These are phyloP conservation scores for Agapornis canus DNA, from an alignment of 2,797 vertebrate species.

Conservation along the genomic window DNA sequence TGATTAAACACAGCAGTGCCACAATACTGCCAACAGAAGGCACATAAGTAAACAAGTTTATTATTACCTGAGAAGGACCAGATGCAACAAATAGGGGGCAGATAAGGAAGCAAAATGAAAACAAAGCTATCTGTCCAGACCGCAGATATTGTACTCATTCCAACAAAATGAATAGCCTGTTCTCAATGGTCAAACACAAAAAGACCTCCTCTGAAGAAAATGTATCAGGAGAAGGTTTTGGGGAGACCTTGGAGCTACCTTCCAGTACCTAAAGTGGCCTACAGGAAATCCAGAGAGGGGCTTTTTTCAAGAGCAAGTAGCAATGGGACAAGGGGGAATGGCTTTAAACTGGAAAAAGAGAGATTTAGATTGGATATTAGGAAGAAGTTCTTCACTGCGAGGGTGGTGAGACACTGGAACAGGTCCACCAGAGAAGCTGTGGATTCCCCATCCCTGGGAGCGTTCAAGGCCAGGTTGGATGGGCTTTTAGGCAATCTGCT, in stretches of 20 bases:
- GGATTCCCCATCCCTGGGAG: neutral
- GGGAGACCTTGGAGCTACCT: neutral
- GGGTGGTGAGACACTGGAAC: neutral
- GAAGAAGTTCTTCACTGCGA: neutral
- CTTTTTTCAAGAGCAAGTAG: neutral
- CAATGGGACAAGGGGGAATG: neutral
- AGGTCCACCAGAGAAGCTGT: neutral
- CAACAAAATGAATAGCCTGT: neutral
- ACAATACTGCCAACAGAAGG: conserved; percentile 32
- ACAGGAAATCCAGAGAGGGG: neutral
- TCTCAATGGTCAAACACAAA: neutral
- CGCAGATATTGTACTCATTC: neutral
- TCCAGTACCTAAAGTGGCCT: neutral
- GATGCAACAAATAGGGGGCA: neutral
- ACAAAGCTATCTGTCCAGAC: neutral
- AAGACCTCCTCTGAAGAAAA: neutral
- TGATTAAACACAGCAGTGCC: conserved; percentile 41
- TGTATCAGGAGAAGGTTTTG: neutral
- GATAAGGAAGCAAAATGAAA: neutral
- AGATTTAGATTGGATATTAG: neutral
- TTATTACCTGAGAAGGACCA: conserved; percentile 19
- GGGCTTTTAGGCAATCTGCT: neutral
- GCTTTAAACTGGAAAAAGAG: neutral
- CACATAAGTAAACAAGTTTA: conserved; percentile 43
- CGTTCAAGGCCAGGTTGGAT: neutral